Evolutionary conservation across 2,113 vertebrate genomes (phyloP), one percentile per base, ranked within the genome.

Genomic region (Bubo blakistoni): DNA sequence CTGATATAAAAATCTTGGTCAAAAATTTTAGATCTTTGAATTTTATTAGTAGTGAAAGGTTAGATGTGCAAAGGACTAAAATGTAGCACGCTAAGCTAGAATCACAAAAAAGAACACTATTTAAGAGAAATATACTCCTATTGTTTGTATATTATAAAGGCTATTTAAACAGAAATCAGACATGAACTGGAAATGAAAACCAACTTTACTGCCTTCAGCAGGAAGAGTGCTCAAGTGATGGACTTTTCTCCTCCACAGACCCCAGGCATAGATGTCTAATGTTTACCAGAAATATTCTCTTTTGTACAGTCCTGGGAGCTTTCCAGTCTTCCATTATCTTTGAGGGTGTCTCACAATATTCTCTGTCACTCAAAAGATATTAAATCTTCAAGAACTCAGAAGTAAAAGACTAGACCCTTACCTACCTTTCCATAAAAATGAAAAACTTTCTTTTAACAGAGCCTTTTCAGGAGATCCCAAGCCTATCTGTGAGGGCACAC

Each of bases 91-190:
- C 11, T 65, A 29, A 81, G 19, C 49, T 52, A 47, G 59, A 88
- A 81, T 38, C 46, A 78, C 26, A 66, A 47, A 40, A 44, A 65
- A 57, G 20, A 44, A 34, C 9, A 47, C 19, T 54, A 29, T 47
- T 73, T 27, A 52, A 61, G 49, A 81, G 26, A 81, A 92, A 81
- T 25, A 61, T 5, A 36, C 3, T 74, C 36, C 46, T 65, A 29
- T 14, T 70, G 24, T 46, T 87, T 70, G 8, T 27, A 9, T 47
- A 67, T 59, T 67, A 38, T 51, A 88, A 88, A 76, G 66, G 29
- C 57, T 80, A 29, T 88, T 91, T 58, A 63, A 97, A 85, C 32
- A 87, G 70, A 74, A 94, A 89, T 13, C n/a, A 79, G 90, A 63
- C 22, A 42, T 21, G 51, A 73, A 74, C 27, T 32, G n/a, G 51